These are phyloP conservation scores for Drosophila anomalipes DNA, from an alignment of 2,888 invertebrate genomes.

Conservation along the genomic window DNA sequence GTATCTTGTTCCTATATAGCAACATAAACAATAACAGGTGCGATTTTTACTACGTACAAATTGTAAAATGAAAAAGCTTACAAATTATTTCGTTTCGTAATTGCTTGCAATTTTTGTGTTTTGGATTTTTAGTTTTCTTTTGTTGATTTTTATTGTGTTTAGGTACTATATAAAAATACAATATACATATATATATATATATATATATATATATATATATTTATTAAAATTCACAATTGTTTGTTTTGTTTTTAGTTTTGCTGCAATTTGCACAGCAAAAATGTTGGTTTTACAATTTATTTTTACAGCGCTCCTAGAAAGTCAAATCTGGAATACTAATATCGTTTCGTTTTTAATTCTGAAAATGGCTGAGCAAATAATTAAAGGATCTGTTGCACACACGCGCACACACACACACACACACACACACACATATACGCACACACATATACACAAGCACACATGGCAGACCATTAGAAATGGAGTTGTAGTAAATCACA, in stretches of 20 bases:
- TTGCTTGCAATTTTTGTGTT: constrained; percentile 60
- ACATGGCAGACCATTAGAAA: constrained; percentile 18
- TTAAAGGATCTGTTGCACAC: constrained; percentile 19
- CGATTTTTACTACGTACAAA: constrained; percentile 73
- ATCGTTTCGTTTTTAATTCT: constrained; percentile 32
- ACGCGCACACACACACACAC: background rate
- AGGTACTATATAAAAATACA: constrained; percentile 78
- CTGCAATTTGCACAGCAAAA: constrained; percentile 63
- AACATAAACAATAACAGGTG: constrained; percentile 73
- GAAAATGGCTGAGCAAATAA: constrained; percentile 52
- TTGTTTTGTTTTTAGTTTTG: constrained; percentile 39
- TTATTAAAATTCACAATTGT: constrained; percentile 77
- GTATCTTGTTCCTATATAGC: constrained; percentile 55
- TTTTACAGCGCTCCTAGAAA: constrained; percentile 57
- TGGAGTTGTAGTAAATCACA: constrained; percentile 24
- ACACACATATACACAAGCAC: constrained; percentile 7
- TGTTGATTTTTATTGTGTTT: constrained; percentile 51
- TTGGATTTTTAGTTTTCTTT: constrained; percentile 34
- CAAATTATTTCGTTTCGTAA: constrained; percentile 74
- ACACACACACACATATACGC: constrained; percentile 15
- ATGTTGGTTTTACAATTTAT: constrained; percentile 49
- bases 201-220: constrained; percentile 60
- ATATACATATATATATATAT: constrained; percentile 61
- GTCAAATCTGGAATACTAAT: constrained; percentile 61
- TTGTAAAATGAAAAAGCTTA: constrained; percentile 75